These are phyloP conservation scores for Pogonus chalceus DNA, from an alignment of 1,140 invertebrate species.

Conservation along the genomic window DNA sequence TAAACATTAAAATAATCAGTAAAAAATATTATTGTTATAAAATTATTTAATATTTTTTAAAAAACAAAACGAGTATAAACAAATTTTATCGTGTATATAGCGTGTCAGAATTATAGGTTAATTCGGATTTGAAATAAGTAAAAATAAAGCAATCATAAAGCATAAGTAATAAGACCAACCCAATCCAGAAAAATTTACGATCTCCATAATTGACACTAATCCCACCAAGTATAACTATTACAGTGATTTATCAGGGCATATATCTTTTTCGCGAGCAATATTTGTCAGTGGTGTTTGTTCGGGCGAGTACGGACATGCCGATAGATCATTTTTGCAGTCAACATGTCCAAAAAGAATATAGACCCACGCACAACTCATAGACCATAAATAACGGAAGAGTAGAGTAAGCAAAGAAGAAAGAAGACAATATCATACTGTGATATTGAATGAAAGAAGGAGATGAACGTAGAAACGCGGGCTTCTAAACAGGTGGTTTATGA, in stretches of 20 bases:
- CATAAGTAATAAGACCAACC: too few relatives aligned
- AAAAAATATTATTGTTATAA: too few relatives aligned
- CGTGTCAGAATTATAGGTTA: too few relatives aligned
- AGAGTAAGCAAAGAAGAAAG: neutral
- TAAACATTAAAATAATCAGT: too few relatives aligned
- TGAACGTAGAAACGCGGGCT: too few relatives aligned
- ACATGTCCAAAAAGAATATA: neutral
- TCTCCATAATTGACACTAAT: constrained; percentile 5
- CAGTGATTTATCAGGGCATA: constrained; percentile 7
- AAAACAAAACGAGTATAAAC: too few relatives aligned
- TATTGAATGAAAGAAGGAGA: neutral
- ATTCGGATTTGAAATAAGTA: too few relatives aligned
- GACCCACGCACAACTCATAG: constrained; percentile 1
- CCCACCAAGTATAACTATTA: neutral
- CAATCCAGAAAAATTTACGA: neutral
- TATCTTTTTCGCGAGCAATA: constrained; percentile 8
- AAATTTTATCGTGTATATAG: too few relatives aligned
- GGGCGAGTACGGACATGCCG: constrained; percentile 2
- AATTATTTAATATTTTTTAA: too few relatives aligned
- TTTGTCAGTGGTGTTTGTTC: constrained; percentile 5
- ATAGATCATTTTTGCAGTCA: constrained; percentile 8
- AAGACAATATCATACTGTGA: too few relatives aligned
- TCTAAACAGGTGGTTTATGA: constrained; percentile 7
- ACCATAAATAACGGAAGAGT: constrained; percentile 1
- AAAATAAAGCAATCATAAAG: too few relatives aligned